Percentiles rank a stretch among this genome's conserved stretches.
Evolutionary conservation across 2,113 vertebrate genomes (phyloP).

Genomic region (Cebus imitator): DNA sequence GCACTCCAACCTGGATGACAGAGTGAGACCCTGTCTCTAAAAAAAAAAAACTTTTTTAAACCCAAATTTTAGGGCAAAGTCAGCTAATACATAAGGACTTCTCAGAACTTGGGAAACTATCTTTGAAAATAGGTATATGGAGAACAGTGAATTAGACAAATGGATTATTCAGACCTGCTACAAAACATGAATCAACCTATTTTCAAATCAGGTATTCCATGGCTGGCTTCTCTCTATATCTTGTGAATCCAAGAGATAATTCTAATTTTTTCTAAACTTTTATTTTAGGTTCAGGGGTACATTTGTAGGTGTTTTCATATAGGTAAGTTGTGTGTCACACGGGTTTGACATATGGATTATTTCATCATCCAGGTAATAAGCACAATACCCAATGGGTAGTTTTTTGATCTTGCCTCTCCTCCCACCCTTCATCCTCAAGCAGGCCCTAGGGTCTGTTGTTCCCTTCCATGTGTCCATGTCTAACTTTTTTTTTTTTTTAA

Average conservation of each 20-base stretch:
- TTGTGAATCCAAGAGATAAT: not conserved
- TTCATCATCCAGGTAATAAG: too few relatives aligned
- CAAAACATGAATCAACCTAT: fast-evolving
- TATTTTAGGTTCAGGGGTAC: too few relatives aligned
- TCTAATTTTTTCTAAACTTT: not conserved
- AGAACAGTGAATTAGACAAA: not conserved
- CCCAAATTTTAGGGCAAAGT: not conserved
- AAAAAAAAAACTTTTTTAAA: not conserved
- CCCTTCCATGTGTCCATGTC: too few relatives aligned
- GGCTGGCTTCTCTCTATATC: not conserved
- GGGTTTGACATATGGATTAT: too few relatives aligned
- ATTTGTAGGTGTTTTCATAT: too few relatives aligned
- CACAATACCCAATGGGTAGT: too few relatives aligned
- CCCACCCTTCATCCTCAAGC: too few relatives aligned
- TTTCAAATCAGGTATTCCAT: not conserved
- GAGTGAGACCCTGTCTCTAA: not conserved
- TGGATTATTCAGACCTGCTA: not conserved
- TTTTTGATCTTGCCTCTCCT: too few relatives aligned
- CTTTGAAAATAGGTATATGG: not conserved
- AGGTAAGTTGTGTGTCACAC: too few relatives aligned
- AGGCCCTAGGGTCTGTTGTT: too few relatives aligned
- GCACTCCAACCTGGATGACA: not conserved
- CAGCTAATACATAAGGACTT: not conserved
- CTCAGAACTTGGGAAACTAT: not conserved
- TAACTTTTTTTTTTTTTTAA: too few relatives aligned